Evolutionary conservation across 2,113 vertebrate genomes (phyloP).

Genomic region (Struthidea cinerea): DNA sequence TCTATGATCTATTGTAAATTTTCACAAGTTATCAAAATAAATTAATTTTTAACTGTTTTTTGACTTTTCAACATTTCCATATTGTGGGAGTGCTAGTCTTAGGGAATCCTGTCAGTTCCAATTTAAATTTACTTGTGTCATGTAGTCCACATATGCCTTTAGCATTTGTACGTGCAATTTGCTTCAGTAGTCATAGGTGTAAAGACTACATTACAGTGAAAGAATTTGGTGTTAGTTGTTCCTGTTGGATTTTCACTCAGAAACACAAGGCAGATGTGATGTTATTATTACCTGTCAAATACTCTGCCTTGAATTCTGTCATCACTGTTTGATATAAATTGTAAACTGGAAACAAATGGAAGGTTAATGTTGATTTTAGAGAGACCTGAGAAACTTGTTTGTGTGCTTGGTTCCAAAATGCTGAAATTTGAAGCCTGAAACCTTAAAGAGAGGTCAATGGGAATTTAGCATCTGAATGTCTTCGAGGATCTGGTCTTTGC

Average conservation of each 20-base stretch:
- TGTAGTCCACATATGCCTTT: background rate
- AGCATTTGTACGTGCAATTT: background rate
- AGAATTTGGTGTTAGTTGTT: background rate
- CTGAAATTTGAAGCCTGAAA: background rate
- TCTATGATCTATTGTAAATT: background rate
- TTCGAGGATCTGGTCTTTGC: background rate
- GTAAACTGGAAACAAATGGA: background rate
- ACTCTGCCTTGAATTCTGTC: slow-evolving; percentile 6
- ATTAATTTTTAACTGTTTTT: background rate
- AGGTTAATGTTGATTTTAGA: background rate
- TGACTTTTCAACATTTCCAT: background rate
- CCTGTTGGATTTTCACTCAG: background rate
- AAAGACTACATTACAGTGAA: background rate
- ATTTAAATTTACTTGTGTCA: background rate
- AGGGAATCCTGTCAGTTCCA: background rate
- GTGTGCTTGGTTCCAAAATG: background rate
- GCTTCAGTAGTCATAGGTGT: background rate
- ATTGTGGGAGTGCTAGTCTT: background rate
- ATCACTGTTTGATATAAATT: background rate
- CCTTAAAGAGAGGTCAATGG: background rate
- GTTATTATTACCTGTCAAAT: background rate
- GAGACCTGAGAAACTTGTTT: background rate
- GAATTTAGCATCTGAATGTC: slow-evolving; percentile 11
- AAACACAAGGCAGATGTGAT: background rate
- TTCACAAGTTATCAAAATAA: background rate